These are phyloP conservation scores for Dromius quadrimaculatus DNA, from an alignment of 2,888 invertebrate genomes.

Conservation along the genomic window DNA sequence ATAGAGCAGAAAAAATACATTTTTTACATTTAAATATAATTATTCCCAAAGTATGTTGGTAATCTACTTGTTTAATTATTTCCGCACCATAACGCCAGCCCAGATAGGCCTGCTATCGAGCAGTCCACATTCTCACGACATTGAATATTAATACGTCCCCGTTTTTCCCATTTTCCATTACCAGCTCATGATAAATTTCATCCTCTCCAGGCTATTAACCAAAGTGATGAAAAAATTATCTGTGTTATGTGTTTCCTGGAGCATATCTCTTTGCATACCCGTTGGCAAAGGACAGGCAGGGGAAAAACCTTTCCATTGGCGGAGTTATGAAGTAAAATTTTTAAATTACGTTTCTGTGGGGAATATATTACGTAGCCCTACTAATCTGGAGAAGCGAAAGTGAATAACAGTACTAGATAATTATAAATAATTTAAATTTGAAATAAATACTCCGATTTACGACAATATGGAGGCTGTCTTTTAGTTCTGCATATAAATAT, in stretches of 20 bases:
- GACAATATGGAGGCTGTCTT: no score
- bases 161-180: slow-evolving; percentile 38
- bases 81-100: neutral
- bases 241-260: slow-evolving; percentile 38
- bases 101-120: slow-evolving; percentile 20
- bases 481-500: no score
- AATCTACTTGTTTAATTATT: slow-evolving; percentile 30
- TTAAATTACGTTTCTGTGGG: no score
- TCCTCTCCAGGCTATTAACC: slow-evolving; percentile 39
- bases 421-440: no score
- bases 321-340: neutral
- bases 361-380: no score
- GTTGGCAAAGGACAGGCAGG: neutral
- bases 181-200: slow-evolving; percentile 30
- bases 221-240: slow-evolving; percentile 46
- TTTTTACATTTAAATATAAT: slow-evolving; percentile 2
- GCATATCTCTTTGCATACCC: slow-evolving; percentile 22
- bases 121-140: slow-evolving; percentile 23
- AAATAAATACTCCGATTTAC: no score
- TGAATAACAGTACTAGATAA: no score
- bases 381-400: no score
- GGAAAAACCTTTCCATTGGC: neutral
- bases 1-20: neutral
- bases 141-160: slow-evolving; percentile 34
- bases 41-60: neutral